A percentile compares a stretch with the other conserved stretches of the same genome.
These are phyloP conservation scores for Motacilla tschutschensis DNA, from an alignment of 2,113 vertebrate species.

Conservation along the genomic window DNA sequence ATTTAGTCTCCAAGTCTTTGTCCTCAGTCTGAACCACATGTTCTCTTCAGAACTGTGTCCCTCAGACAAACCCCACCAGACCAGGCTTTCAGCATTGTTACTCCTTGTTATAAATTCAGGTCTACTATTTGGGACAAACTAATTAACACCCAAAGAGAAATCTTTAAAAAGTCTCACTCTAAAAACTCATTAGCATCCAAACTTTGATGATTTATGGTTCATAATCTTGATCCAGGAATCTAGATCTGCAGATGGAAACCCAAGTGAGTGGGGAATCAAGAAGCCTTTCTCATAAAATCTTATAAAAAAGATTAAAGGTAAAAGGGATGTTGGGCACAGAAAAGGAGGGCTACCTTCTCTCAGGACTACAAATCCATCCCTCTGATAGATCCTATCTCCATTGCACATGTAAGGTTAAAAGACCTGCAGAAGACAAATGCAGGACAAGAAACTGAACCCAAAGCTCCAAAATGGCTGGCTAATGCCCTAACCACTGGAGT, in stretches of 20 bases:
- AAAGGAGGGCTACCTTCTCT: neutral
- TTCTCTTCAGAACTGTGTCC: neutral
- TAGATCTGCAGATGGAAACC: neutral
- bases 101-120: neutral
- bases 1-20: neutral
- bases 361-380: neutral
- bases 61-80: neutral
- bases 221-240: neutral
- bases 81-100: neutral
- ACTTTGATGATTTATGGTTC: neutral
- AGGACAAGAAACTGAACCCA: neutral
- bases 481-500: neutral
- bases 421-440: neutral
- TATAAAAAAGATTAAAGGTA: neutral
- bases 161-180: neutral
- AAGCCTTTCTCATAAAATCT: neutral
- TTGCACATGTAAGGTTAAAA: neutral
- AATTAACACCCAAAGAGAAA: neutral
- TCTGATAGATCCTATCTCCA: neutral
- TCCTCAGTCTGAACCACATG: neutral
- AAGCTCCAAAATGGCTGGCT: neutral
- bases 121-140: neutral
- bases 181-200: neutral
- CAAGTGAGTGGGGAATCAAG: neutral
- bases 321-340: neutral